Percentiles rank a stretch among this genome's conserved stretches.
These are phyloP conservation scores for Danaus melanippus DNA, from an alignment of 1,140 invertebrate species.

Conservation along the genomic window DNA sequence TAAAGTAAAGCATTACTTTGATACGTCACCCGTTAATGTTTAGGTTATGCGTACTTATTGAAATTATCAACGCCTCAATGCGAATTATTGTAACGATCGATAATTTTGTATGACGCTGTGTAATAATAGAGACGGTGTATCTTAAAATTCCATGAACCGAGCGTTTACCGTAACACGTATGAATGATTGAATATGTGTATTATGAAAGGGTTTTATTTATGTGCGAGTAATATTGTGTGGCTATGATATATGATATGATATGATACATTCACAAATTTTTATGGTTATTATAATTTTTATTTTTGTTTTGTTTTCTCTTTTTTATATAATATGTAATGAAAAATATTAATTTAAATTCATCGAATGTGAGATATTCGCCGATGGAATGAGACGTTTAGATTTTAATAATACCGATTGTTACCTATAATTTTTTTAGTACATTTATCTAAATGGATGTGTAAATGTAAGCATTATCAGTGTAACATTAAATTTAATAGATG, in stretches of 20 bases:
- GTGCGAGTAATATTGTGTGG: slow-evolving; percentile 14
- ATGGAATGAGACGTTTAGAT: too few relatives aligned
- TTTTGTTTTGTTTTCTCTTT: slow-evolving; percentile 28
- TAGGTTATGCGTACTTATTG: slow-evolving; percentile 50
- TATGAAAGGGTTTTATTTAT: slow-evolving; percentile 12
- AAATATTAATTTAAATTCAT: too few relatives aligned
- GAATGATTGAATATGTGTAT: slow-evolving; percentile 8
- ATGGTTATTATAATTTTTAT: slow-evolving; percentile 38
- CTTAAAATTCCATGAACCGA: slow-evolving; percentile 5
- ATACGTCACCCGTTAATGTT: slow-evolving; percentile 27
- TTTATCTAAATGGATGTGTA: background rate
- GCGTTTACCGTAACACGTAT: slow-evolving; percentile 11
- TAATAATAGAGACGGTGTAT: background rate
- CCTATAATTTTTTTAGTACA: background rate
- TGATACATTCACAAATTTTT: slow-evolving; percentile 31
- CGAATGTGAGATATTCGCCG: too few relatives aligned
- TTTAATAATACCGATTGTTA: too few relatives aligned
- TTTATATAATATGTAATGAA: too few relatives aligned
- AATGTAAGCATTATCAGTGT: too few relatives aligned
- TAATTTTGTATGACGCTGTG: background rate
- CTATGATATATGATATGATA: slow-evolving; percentile 14
- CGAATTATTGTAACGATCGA: slow-evolving; percentile 6
- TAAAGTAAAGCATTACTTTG: slow-evolving; percentile 44
- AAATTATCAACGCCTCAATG: slow-evolving; percentile 16
- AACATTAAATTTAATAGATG: too few relatives aligned